Percentiles rank a stretch among this genome's conserved stretches.
phyloP scores from a whole-genome alignment of 2,113 vertebrate genomes.

The Eurypyga helias region DNA sequence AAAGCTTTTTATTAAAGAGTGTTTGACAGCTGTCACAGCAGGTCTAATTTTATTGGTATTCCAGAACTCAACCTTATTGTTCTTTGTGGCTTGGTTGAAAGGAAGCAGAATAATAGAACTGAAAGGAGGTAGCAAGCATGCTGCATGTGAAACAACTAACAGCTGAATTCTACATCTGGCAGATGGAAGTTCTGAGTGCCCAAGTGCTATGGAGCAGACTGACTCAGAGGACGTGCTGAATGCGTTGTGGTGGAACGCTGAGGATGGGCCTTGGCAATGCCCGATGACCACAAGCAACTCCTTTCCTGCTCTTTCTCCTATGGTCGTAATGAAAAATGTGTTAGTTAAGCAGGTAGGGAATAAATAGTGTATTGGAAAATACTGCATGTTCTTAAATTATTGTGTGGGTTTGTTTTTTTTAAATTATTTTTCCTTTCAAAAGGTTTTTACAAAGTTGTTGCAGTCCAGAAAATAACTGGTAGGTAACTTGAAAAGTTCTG shows the following conservation, averaged over 20 bases:
- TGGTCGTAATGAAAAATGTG: conserved; percentile 92
- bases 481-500: background rate
- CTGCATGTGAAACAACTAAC: background rate
- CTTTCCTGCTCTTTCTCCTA: conserved; percentile 79
- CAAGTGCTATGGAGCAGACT: conserved; percentile 84
- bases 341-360: conserved; percentile 86
- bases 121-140: background rate
- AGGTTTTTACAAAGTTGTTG: background rate
- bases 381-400: background rate
- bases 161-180: conserved; percentile 16
- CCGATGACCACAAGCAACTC: conserved; percentile 72
- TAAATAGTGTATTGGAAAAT: background rate
- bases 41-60: background rate
- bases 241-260: conserved; percentile 46
- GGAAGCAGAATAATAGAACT: background rate
- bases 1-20: background rate
- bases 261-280: conserved; percentile 60
- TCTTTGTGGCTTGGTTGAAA: background rate
- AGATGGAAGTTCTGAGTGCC: conserved; percentile 90
- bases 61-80: background rate
- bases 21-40: background rate
- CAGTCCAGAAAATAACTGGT: background rate
- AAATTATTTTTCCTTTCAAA: background rate
- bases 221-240: conserved; percentile 82
- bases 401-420: background rate